Base-by-base conservation (phyloP, 53 echinoderm and acorn worm genomes). In the Henricia sp. region DNA sequence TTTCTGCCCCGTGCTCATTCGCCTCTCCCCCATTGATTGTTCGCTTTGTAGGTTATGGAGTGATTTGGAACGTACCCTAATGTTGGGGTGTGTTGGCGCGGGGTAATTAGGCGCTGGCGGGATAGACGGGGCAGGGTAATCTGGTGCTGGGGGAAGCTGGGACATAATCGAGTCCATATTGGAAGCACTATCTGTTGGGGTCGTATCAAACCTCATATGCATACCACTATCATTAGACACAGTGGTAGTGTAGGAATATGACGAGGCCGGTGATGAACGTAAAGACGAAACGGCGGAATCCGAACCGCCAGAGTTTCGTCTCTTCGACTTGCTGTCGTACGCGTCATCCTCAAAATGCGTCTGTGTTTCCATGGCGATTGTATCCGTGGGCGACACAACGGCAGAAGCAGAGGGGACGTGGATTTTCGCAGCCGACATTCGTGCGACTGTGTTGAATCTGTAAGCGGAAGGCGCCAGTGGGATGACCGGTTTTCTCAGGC, bases 281-380 rank as follows among this genome's bases (percentile, higher is more conserved):
- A 89, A 37, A 14, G 95, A 95, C 1, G 95, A 95, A 12, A 90
- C 54, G 2, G 95, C 95, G 0, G 95, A 95, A 86, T 95, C 95
- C 3, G 92, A 87, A 20, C 88, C 90, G 12, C 38, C 67, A 13
- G 93, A 93, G 69, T 85, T 58, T 37, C 93, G 84, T 5, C 93
- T 82, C 37, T 46, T 50, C 48, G 23, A 72, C 42, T 50, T 17
- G n/a, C n/a, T n/a, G 2, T 51, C 46, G 6, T 84, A 64, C 19
- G 52, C 32, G 24, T 90, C 90, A 0, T 91, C 88, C 3, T 80
- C 74, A 72, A 56, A 73, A 38, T 64, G 73, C 2, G 63, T 85
- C 74, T 59, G 72, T 50, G 57, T 72, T 74, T 72, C 85, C 85
- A 73, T 85, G 62, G 63, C 2, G 23, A 62, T 19, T 37, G 36